A percentile compares a stretch with the other conserved stretches of the same genome.
phyloP scores from a whole-genome alignment of 2,113 vertebrate species.

The Tychaedon coryphoeus region DNA sequence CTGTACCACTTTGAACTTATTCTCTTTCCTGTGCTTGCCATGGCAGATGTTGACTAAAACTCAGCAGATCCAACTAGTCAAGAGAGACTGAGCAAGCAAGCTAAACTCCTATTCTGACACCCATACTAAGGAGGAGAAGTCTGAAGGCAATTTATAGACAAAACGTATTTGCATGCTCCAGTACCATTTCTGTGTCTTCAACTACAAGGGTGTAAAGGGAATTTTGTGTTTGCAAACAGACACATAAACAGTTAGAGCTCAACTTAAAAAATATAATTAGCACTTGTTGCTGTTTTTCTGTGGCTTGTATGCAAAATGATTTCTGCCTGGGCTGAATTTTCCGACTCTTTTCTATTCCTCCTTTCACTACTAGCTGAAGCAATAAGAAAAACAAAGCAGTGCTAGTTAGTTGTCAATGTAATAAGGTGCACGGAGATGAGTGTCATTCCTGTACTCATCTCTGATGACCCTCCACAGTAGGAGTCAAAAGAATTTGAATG shows the following conservation, averaged over 20 bases:
- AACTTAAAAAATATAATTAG: constrained; percentile 31
- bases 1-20: neutral
- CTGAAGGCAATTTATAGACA: neutral
- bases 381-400: neutral
- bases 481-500: neutral
- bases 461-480: neutral
- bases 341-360: neutral
- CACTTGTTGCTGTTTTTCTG: neutral
- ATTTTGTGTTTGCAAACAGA: constrained; percentile 58
- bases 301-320: neutral
- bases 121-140: neutral
- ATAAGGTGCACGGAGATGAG: neutral
- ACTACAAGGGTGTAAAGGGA: neutral
- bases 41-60: neutral
- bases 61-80: neutral
- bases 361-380: neutral
- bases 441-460: neutral
- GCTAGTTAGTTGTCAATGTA: neutral
- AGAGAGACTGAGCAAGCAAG: neutral
- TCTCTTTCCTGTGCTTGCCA: neutral
- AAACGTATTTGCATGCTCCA: neutral
- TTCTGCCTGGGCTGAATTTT: neutral
- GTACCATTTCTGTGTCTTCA: neutral
- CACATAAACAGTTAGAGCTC: neutral
- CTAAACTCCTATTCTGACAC: neutral